Conservation (phyloP, 2,113 vertebrate species). For the Panthera leo region DNA sequence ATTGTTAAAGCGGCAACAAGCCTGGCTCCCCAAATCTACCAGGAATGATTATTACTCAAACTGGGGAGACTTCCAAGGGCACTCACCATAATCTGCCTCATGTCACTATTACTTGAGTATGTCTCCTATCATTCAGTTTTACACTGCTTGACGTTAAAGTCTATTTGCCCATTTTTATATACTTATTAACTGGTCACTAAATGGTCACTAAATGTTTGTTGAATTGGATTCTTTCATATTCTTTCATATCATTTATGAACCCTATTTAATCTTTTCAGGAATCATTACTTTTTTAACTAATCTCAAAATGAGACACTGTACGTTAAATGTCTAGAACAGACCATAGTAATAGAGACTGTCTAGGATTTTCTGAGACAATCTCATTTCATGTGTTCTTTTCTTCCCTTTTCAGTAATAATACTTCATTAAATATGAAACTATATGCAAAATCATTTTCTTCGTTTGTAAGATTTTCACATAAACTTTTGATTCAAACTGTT, state of each 20-base stretch:
- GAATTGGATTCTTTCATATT: not conserved
- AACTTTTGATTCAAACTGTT: not conserved
- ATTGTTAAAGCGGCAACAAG: not conserved
- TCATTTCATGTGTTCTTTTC: not conserved
- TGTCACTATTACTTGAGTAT: not conserved
- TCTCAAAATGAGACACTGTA: not conserved
- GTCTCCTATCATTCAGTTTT: not conserved
- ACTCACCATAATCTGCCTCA: not conserved
- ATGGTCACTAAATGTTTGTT: not conserved
- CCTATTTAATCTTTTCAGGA: not conserved
- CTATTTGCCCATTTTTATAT: not conserved
- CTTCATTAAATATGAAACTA: not conserved
- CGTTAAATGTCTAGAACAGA: not conserved
- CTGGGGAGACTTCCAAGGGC: not conserved
- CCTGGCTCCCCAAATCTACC: not conserved
- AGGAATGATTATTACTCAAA: not conserved
- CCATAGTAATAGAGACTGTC: not conserved
- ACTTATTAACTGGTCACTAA: not conserved
- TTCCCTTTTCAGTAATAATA: not conserved
- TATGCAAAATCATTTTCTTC: not conserved
- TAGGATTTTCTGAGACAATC: not conserved
- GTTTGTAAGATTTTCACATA: constrained; percentile 20
- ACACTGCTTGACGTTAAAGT: not conserved
- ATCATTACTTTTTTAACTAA: not conserved
- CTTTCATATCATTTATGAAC: not conserved